Percentiles rank a stretch among this genome's conserved stretches.
These are phyloP conservation scores for Achatina immaculata DNA, from an alignment of 1,140 invertebrate species.

Conservation along the genomic window DNA sequence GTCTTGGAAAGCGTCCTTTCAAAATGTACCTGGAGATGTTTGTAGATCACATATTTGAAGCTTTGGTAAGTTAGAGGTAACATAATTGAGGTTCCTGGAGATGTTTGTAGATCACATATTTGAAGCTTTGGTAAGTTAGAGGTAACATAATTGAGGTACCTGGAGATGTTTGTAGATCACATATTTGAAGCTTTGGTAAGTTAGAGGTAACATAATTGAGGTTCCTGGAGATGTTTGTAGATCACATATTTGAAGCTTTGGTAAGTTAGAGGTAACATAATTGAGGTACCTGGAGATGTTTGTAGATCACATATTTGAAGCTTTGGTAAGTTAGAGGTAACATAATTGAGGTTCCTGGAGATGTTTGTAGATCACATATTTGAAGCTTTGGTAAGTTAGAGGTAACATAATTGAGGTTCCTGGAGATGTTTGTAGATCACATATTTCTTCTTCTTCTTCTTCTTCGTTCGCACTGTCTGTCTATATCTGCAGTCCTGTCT, in stretches of 20 bases:
- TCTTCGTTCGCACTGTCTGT: no score
- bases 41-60: constrained; percentile 74
- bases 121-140: constrained; percentile 72
- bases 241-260: constrained; percentile 74
- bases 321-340: constrained; percentile 72
- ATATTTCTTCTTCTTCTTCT: no score
- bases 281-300: constrained; percentile 73
- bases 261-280: constrained; percentile 72
- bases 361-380: constrained; percentile 75
- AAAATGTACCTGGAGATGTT: constrained; percentile 74
- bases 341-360: constrained; percentile 73
- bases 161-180: constrained; percentile 74
- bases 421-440: no score
- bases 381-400: constrained; percentile 72
- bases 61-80: constrained; percentile 72
- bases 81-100: constrained; percentile 73
- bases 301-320: constrained; percentile 74
- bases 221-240: constrained; percentile 73
- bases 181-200: constrained; percentile 75
- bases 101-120: constrained; percentile 75
- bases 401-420: no score
- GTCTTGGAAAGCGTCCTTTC: constrained; percentile 73
- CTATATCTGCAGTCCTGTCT: no score
- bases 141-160: no score
- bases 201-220: no score